Base-by-base conservation (phyloP, 2,888 invertebrate species). In the Conistra vaccinii region DNA sequence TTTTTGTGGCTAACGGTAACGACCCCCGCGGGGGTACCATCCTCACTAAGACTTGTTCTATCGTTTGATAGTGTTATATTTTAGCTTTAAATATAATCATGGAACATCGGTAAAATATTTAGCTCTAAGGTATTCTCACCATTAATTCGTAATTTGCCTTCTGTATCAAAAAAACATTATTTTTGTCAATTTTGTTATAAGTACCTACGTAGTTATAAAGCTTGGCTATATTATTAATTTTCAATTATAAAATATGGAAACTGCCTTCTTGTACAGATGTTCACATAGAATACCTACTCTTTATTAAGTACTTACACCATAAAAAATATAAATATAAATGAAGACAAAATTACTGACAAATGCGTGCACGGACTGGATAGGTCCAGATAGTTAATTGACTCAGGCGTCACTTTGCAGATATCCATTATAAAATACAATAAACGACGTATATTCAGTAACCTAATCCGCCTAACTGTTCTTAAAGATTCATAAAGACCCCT, bases 1-100 rank as follows among this genome's bases (percentile, higher is more conserved):
- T 83, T 69, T 78, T 78, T 73, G 66, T 51, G 26, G 61, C 39
- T 32, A 48, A 45, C 32, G 2, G 45, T 78, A 67, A 78, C 39
- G 66, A 78, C 17, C 39, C 83, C 9, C 53, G 7, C 32, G 69
- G 58, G 69, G 45, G 14, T 65, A 10, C 39, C 14, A n/a, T 58
- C 53, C 39, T 55, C 26, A 45, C 35, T 17, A n/a, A 60, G 48
- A 35, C 67, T 67, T n/a, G 32, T 62, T 62, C 29, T 51, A 42
- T 63, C 39, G 32, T 35, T 70, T 35, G 0, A 23, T 61, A 57
- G 55, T 66, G 55, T 65, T 48, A 68, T 57, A 61, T 69, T 78
- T 58, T 48, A 70, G 45, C 39, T 71, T 61, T 66, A 42, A 69
- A 51, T 26, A 10, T 32, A 26, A 14, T 32, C 26, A 57, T 12